Base-by-base conservation (phyloP, 2,888 invertebrate genomes). In the Drosophila subsilvestris region DNA sequence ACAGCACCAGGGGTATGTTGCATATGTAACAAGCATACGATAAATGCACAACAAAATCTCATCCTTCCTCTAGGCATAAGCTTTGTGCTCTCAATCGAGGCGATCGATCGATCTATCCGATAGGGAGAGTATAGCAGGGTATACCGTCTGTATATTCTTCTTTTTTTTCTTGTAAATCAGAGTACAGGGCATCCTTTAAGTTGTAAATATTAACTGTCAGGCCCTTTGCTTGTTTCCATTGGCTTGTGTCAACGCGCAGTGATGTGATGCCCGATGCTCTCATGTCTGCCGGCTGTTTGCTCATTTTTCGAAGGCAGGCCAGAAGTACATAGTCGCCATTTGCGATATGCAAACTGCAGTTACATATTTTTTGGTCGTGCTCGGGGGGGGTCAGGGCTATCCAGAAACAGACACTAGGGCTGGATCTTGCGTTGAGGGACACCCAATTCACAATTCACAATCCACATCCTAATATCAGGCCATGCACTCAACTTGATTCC, bases 401-500 rank as follows among this genome's bases (percentile, higher is more conserved):
- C 49, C 50, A 18, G n/a, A 17, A 27, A 12, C 17, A 49, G 10
- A n/a, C 17, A 5, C 29, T 10, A 3, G 18, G 29, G 2, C 1
- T 14, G 17, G n/a, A n/a, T 25, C n/a, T n/a, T n/a, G n/a, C n/a
- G n/a, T n/a, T n/a, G n/a, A n/a, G 27, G 25, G n/a, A 27, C n/a
- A 49, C 20, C n/a, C 9, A 25, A 22, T 49, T 9, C n/a, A 17
- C 9, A 25, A 22, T 49, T 9, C n/a, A 17, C 14, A 49, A 49
- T 3, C 22, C 4, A 22, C 25, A 25, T 25, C 25, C 27, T 9
- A n/a, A 44, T 17, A 44, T 18, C n/a, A 14, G 20, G 5, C 37
- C 42, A 56, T 54, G 63, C 66, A 67, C 68, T 78, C 53, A 80
- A 48, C 61, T 59, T 60, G 61, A 67, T 67, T 50, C 61, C 61